Evolutionary conservation across 2,113 vertebrate species (phyloP).

Genomic region (Pelobates fuscus): DNA sequence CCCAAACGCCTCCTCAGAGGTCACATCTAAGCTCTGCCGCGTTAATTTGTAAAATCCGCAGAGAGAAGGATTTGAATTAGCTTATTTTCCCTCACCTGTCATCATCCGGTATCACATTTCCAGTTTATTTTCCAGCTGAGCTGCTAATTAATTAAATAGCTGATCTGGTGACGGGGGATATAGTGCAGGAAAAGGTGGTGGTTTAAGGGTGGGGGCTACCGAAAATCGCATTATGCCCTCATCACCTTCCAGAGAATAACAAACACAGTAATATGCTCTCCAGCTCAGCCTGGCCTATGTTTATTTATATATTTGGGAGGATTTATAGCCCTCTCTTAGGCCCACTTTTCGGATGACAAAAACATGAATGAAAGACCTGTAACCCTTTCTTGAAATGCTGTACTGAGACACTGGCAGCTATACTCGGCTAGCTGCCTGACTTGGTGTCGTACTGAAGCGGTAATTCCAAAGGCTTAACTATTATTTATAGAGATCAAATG

Average conservation of each 20-base stretch:
- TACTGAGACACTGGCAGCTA: slow-evolving; percentile 5
- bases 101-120: slow-evolving; percentile 58
- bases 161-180: slow-evolving; percentile 67
- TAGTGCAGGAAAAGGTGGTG: slow-evolving; percentile 9
- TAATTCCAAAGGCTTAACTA: slow-evolving; percentile 46
- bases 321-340: slow-evolving; percentile 75
- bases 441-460: slow-evolving; percentile 25
- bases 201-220: neutral
- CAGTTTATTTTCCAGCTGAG: slow-evolving; percentile 66
- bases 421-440: slow-evolving; percentile 16
- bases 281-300: slow-evolving; percentile 59
- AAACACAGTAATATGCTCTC: slow-evolving; percentile 65
- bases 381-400: slow-evolving; percentile 33
- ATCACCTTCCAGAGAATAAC: slow-evolving; percentile 67
- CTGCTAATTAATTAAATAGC: slow-evolving; percentile 82
- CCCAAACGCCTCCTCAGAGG: neutral
- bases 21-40: slow-evolving; percentile 45
- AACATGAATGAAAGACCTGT: slow-evolving; percentile 16
- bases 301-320: slow-evolving; percentile 81
- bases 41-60: slow-evolving; percentile 80
- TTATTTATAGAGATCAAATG: slow-evolving; percentile 48
- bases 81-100: slow-evolving; percentile 73
- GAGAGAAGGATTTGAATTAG: slow-evolving; percentile 56
- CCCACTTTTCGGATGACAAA: slow-evolving; percentile 69
- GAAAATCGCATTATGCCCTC: slow-evolving; percentile 40